Percentiles rank a stretch among this genome's conserved stretches.
Evolutionary conservation across 2,888 invertebrate species (phyloP).

Genomic region (Saturnia pavonia): DNA sequence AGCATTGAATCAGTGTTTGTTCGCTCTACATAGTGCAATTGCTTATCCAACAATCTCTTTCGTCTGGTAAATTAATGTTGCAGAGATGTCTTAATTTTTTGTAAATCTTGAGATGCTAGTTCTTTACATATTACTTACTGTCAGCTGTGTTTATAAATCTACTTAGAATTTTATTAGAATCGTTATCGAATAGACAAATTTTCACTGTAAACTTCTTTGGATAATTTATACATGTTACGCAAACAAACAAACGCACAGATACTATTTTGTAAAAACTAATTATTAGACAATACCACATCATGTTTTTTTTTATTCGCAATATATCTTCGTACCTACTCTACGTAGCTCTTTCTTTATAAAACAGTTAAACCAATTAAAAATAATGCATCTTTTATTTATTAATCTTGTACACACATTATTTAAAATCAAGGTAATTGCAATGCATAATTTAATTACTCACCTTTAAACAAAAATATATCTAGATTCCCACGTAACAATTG

Average conservation of each 20-base stretch:
- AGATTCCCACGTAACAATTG: constrained; percentile 6
- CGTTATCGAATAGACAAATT: background rate
- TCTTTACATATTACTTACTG: background rate
- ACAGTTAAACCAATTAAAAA: background rate
- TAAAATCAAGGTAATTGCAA: background rate
- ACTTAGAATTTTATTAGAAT: background rate
- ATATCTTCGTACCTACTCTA: no score
- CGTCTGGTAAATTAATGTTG: constrained; percentile 23
- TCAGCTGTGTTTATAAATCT: background rate
- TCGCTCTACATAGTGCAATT: constrained; percentile 43
- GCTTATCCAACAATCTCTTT: constrained; percentile 32
- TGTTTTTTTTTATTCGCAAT: no score
- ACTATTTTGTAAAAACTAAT: background rate
- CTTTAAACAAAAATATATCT: background rate
- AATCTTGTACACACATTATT: background rate
- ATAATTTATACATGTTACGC: no score
- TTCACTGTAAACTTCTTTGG: background rate
- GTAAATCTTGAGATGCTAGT: constrained; percentile 4
- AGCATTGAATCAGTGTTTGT: constrained; percentile 54
- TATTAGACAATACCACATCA: background rate
- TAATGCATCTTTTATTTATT: background rate
- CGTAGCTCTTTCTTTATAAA: no score
- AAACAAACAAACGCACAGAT: background rate
- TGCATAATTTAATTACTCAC: background rate
- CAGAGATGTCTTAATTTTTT: constrained; percentile 25